Evolutionary conservation across 2,113 vertebrate species (phyloP).

Genomic region (Lycocorax pyrrhopterus): DNA sequence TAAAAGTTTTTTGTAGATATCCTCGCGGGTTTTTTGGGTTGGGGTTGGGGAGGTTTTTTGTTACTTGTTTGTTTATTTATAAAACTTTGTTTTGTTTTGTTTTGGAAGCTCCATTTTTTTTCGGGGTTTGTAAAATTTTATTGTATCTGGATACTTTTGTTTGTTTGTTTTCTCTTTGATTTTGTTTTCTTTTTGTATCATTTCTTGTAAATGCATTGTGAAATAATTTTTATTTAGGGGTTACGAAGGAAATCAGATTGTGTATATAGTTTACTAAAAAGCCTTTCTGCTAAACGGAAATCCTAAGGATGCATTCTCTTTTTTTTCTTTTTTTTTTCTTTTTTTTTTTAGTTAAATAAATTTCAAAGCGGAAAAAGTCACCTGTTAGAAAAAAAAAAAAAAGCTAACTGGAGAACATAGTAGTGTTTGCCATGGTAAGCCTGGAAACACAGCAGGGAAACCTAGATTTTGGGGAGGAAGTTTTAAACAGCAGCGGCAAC

Average conservation of each 20-base stretch:
- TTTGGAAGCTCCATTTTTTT: constrained; percentile 53
- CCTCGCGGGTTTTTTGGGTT: neutral
- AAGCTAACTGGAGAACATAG: neutral
- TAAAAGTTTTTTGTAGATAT: constrained; percentile 30
- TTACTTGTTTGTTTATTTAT: constrained; percentile 74
- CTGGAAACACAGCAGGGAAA: neutral
- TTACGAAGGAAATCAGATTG: constrained; percentile 80
- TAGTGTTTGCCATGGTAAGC: neutral
- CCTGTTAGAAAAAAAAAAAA: neutral
- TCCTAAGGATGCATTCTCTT: constrained; percentile 77
- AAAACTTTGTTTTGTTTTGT: constrained; percentile 21
- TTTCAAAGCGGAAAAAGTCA: constrained; percentile 70
- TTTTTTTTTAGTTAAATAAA: constrained; percentile 85
- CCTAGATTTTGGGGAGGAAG: neutral
- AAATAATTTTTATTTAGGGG: constrained; percentile 87
- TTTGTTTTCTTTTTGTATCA: constrained; percentile 88
- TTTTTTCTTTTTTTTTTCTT: neutral
- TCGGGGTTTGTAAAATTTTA: constrained; percentile 84
- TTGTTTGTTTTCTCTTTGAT: constrained; percentile 58
- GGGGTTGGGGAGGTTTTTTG: neutral
- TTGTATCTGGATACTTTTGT: constrained; percentile 71
- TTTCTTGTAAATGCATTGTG: constrained; percentile 95
- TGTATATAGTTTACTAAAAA: constrained; percentile 92
- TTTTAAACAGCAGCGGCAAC: neutral
- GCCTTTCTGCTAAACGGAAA: constrained; percentile 80